Conservation (phyloP, 1,140 invertebrate species). For the Drosophila yakuba region DNA sequence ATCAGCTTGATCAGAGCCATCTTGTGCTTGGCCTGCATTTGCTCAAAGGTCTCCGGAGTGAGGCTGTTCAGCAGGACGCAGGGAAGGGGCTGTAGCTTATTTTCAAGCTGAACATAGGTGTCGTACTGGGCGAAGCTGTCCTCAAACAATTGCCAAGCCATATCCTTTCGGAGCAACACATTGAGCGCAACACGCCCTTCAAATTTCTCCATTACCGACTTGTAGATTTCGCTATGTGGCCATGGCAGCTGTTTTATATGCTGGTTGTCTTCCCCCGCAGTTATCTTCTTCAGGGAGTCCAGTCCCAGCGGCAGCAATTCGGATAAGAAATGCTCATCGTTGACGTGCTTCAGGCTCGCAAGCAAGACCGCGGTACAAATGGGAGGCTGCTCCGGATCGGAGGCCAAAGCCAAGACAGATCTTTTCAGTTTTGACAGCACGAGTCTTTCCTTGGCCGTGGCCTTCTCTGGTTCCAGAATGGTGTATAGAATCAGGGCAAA, state of each 20-base stretch:
- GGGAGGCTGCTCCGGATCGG: slow-evolving; percentile 44
- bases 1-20: slow-evolving; percentile 84
- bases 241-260: slow-evolving; percentile 49
- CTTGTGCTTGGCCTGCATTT: slow-evolving; percentile 85
- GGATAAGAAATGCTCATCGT: slow-evolving; percentile 79
- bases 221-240: slow-evolving; percentile 68
- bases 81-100: slow-evolving; percentile 68
- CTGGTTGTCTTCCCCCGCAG: not conserved
- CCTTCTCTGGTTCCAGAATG: slow-evolving; percentile 50
- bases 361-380: slow-evolving; percentile 68
- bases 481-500: slow-evolving; percentile 86
- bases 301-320: slow-evolving; percentile 84
- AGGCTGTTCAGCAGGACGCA: slow-evolving; percentile 83
- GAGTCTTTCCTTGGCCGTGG: slow-evolving; percentile 33
- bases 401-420: slow-evolving; percentile 30
- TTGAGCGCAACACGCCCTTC: slow-evolving; percentile 42
- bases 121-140: slow-evolving; percentile 52
- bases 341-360: slow-evolving; percentile 86
- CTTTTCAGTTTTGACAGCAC: slow-evolving; percentile 47
- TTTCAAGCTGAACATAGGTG: slow-evolving; percentile 54
- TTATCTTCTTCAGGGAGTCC: slow-evolving; percentile 44
- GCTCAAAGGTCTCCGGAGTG: slow-evolving; percentile 86
- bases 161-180: slow-evolving; percentile 37
- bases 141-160: slow-evolving; percentile 71
- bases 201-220: slow-evolving; percentile 61